A percentile compares a stretch with the other conserved stretches of the same genome.
Conservation (phyloP, 2,113 vertebrate species). For the Sphaerodactylus townsendi region DNA sequence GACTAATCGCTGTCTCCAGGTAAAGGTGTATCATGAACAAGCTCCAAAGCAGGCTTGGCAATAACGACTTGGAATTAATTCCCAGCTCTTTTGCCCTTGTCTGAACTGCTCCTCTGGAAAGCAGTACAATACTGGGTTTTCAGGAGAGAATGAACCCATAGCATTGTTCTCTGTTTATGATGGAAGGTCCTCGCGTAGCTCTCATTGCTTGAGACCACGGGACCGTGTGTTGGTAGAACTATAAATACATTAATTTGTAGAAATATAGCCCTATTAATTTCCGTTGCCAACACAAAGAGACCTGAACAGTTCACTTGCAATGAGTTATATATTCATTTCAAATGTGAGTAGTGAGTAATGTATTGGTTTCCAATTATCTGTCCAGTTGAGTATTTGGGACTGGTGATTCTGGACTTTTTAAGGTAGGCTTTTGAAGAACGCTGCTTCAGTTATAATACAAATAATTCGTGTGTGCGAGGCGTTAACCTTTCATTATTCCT, state of each 20-base stretch:
- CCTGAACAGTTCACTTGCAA: not conserved
- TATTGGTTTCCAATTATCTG: not conserved
- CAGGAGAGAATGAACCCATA: too few relatives aligned
- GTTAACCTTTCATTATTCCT: constrained; percentile 20
- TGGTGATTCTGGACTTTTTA: constrained; percentile 15
- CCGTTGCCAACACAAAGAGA: not conserved
- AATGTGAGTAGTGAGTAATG: not conserved
- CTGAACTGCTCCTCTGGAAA: too few relatives aligned
- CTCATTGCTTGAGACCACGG: too few relatives aligned
- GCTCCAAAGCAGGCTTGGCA: too few relatives aligned
- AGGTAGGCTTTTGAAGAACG: not conserved
- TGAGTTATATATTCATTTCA: not conserved
- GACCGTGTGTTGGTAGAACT: not conserved
- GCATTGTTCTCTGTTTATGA: too few relatives aligned
- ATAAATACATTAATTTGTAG: not conserved
- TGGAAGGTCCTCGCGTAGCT: too few relatives aligned
- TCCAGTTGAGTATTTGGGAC: constrained; percentile 8
- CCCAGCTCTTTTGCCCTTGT: too few relatives aligned
- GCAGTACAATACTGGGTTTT: too few relatives aligned
- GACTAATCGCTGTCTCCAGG: too few relatives aligned
- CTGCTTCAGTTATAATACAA: constrained; percentile 3
- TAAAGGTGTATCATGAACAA: too few relatives aligned
- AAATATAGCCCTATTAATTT: too few relatives aligned
- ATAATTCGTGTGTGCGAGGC: constrained; percentile 4
- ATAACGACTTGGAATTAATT: too few relatives aligned